Evolutionary conservation across 2,888 invertebrate species (phyloP), one percentile per base, ranked within the genome.

Genomic region (Drosophila picticornis): DNA sequence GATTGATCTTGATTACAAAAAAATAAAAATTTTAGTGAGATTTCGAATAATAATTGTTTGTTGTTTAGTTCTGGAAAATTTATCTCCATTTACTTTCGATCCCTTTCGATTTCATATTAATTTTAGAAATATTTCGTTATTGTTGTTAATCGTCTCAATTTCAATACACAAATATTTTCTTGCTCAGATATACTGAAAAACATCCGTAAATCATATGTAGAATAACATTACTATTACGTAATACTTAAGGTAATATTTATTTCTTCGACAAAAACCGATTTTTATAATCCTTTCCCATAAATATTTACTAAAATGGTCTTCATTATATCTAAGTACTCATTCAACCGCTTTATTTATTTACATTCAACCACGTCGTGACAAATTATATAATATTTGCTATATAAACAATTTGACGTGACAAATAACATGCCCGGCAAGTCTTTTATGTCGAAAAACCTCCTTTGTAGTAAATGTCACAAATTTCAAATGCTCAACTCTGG

Each of bases 151-250:
- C 9, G 38, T 19, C 9, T 38, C 9, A 19, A 19, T 19, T 38
- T 38, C 4, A 19, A 9, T 38, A 38, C 2, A 5, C 5, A 22
- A 13, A 22, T 6, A 43, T 22, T 11, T 6, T 43, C n/a, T n/a
- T 43, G 11, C 1, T 2, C 43, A 43, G 11, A 43, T 22, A 13
- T 43, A 43, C 22, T 43, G 5, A 43, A 13, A 13, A 43, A 13
- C 22, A 22, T n/a, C n/a, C n/a, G n/a, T 10, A 4, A 22, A 13
- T 7, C 22, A 46, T 22, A 7, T 4, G 2, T 11, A 11, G 4
- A 46, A 25, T 25, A 4, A 46, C 16, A 25, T 7, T 16, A 16
- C 4, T 0, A 0, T 25, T 46, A 9, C 0, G n/a, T 4, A n/a
- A n/a, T 40, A 10, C 40, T n/a, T 7, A 2, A 0, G 4, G 4